A percentile compares a stretch with the other conserved stretches of the same genome.
These are phyloP conservation scores for Mesorhabditis spiculigera DNA, from an alignment of 2,888 invertebrate genomes.

Conservation along the genomic window DNA sequence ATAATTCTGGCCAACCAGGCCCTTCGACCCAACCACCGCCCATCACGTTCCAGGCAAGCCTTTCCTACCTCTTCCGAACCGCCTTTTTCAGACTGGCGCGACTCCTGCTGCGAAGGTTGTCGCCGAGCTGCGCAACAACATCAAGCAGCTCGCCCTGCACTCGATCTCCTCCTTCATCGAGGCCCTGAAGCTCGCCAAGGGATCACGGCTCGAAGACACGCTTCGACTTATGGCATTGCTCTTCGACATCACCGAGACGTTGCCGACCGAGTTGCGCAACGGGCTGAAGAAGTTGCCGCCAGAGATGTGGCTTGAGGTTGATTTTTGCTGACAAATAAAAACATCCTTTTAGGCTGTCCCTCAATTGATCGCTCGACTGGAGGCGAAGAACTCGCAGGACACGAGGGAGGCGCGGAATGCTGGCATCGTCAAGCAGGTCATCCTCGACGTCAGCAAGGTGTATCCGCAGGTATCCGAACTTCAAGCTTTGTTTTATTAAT, in stretches of 20 bases:
- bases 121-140: constrained; percentile 3
- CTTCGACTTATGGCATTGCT: constrained; percentile 85
- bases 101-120: neutral
- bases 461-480: constrained; percentile 75
- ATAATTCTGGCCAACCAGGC: constrained; percentile 9
- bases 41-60: constrained; percentile 8
- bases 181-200: constrained; percentile 42
- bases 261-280: neutral
- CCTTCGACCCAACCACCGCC: constrained; percentile 5
- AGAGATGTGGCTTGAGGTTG: constrained; percentile 9
- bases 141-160: constrained; percentile 20
- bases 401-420: constrained; percentile 65
- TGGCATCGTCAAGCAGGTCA: constrained; percentile 82
- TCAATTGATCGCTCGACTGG: constrained; percentile 94
- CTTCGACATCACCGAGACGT: constrained; percentile 66
- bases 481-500: neutral
- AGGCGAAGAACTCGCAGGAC: constrained; percentile 74
- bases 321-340: too few relatives aligned
- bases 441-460: constrained; percentile 93
- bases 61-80: neutral
- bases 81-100: neutral
- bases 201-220: constrained; percentile 83
- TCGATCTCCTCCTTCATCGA: constrained; percentile 41
- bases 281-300: neutral
- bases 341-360: too few relatives aligned